Evolutionary conservation across 1,140 invertebrate species (phyloP).

Genomic region (Lutraria rhynchaena): DNA sequence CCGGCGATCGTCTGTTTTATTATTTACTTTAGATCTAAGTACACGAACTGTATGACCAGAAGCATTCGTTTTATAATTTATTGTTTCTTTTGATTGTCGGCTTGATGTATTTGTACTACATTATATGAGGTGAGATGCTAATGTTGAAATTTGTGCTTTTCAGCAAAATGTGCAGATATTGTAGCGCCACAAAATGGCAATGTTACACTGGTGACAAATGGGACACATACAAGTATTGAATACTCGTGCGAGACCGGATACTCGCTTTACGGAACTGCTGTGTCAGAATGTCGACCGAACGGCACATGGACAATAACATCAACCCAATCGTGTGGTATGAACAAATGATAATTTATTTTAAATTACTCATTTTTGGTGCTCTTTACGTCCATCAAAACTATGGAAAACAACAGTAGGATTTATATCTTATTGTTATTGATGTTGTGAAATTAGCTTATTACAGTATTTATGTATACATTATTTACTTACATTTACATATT

Average conservation of each 20-base stretch:
- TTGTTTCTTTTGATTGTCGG: neutral
- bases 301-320: conserved; percentile 10
- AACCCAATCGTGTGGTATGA: neutral
- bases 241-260: conserved; percentile 18
- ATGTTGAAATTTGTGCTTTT: neutral
- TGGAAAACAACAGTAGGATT: too few relatives aligned
- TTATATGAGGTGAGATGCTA: neutral
- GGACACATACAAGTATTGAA: neutral
- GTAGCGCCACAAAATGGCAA: neutral
- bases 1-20: too few relatives aligned
- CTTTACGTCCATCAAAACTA: too few relatives aligned
- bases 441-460: too few relatives aligned
- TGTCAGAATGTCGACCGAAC: neutral
- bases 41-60: neutral
- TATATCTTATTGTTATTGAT: too few relatives aligned
- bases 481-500: too few relatives aligned
- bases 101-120: neutral
- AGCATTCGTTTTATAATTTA: neutral
- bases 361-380: too few relatives aligned
- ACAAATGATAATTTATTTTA: too few relatives aligned
- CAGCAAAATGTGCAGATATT: conserved; percentile 13
- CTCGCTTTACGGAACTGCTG: neutral
- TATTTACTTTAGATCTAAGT: too few relatives aligned
- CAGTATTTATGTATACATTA: too few relatives aligned
- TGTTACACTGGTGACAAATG: conserved; percentile 1